Conservation (phyloP, 1,140 invertebrate species). For the Lepeophtheirus salmonis region DNA sequence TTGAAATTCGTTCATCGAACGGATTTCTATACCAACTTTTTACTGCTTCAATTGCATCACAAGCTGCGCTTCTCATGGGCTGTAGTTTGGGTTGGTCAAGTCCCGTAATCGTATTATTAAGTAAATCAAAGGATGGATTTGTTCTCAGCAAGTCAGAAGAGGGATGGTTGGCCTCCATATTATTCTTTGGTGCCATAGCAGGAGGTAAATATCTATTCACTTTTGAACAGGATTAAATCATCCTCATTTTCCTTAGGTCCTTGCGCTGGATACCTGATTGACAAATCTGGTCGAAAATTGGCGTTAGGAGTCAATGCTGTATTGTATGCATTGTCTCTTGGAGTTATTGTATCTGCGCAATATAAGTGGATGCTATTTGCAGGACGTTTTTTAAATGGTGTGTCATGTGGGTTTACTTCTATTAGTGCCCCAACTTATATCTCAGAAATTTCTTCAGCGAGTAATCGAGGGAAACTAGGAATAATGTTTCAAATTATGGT, state of each 20-base stretch:
- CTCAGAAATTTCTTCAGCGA: slow-evolving; percentile 12
- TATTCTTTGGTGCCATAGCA: neutral
- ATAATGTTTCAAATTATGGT: slow-evolving; percentile 15
- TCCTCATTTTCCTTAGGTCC: slow-evolving; percentile 1
- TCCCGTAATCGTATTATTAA: neutral
- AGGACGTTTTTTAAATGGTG: slow-evolving; percentile 6
- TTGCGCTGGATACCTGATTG: neutral
- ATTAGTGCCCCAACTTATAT: slow-evolving; percentile 8
- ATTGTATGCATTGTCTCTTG: neutral
- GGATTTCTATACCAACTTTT: too few species aligned
- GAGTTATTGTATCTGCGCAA: neutral
- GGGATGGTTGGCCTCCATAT: neutral
- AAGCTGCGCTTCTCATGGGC: neutral
- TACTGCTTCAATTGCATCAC: neutral
- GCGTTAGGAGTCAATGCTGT: neutral
- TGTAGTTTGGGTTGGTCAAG: neutral
- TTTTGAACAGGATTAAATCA: too few species aligned
- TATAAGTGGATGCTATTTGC: neutral
- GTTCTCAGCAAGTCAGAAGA: neutral
- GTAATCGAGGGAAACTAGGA: slow-evolving; percentile 11
- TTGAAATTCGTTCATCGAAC: too few species aligned
- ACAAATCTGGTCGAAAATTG: neutral
- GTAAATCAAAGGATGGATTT: neutral
- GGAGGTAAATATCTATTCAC: neutral
- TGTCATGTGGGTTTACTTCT: slow-evolving; percentile 16